Conservation (phyloP, 2,888 invertebrate genomes). For the Oscheius sp. region DNA sequence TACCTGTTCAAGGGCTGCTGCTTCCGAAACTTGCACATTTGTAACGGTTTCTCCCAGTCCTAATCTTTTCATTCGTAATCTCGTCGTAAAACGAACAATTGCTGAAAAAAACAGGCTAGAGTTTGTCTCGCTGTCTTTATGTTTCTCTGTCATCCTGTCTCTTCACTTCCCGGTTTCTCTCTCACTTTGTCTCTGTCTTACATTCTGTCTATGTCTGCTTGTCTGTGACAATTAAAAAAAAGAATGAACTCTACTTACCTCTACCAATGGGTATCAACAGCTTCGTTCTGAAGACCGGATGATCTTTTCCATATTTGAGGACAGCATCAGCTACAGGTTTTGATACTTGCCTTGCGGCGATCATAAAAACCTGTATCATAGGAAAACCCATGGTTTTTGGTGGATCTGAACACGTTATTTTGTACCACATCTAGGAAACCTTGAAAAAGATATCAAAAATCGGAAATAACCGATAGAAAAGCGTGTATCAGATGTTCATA, state of each 20-base stretch:
- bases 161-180: no score
- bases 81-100: conserved; percentile 61
- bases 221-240: no score
- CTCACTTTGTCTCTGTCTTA: no score
- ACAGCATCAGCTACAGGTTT: conserved; percentile 69
- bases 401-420: not conserved
- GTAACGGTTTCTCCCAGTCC: conserved; percentile 62
- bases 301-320: conserved; percentile 65
- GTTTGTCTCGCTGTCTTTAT: not conserved
- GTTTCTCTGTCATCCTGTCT: no score
- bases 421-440: not conserved
- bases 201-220: no score
- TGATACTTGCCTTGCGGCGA: conserved; percentile 70
- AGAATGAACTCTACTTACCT: not conserved
- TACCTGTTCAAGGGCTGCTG: conserved; percentile 67
- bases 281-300: conserved; percentile 66
- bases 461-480: no score
- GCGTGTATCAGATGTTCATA: no score
- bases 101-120: conserved; percentile 2
- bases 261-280: conserved; percentile 37
- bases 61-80: conserved; percentile 67
- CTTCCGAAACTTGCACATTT: conserved; percentile 59
- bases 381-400: conserved; percentile 66
- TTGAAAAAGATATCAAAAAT: not conserved
- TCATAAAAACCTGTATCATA: conserved; percentile 71